Evolutionary conservation across 2,113 vertebrate genomes (phyloP), one percentile per base, ranked within the genome.

Genomic region (Brachypteracias leptosomus): DNA sequence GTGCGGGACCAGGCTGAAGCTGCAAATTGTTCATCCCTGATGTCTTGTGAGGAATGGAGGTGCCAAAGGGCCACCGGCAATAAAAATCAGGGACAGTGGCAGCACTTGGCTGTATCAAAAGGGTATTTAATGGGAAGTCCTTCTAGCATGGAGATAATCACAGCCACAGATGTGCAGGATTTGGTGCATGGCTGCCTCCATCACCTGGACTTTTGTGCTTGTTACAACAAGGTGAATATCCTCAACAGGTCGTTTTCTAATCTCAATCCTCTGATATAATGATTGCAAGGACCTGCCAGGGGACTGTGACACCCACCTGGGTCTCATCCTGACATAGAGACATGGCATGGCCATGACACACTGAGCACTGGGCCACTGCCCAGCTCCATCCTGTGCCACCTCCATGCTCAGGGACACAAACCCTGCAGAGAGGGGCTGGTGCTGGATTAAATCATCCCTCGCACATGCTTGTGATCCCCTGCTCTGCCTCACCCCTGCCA

Each of bases 291-390:
- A 9, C 9, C 85, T 31, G n/a, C 42, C 75, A 26, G 62, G 71
- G 47, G 18, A 58, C 70, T 4, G 65, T 1, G 46, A 11, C 13
- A 2, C 73, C 73, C 40, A 0, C 65, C 76, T 1, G 46, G 73
- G 10, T 49, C 88, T 19, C 40, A 78, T 58, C 70, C 77, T 14
- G 73, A 15, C 28, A 1, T 0, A 3, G 9, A 46, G 22, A 18
- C 12, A 0, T 1, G 11, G 31, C 26, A 0, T 1, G 11, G 44
- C 71, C 76, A 1, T 0, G 11, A 15, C 5, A 11, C 0, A 7
- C 78, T 4, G 0, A 15, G 55, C 28, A 10, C 49, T 20, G 81
- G 26, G 33, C 29, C 40, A 6, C 8, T 3, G 29, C 74, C 16
- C 51, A 17, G 44, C 87, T 29, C 75, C 21, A 2, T 24, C 58